Evolutionary conservation across 2,113 vertebrate genomes (phyloP).

Genomic region (Synodontis membranacea): DNA sequence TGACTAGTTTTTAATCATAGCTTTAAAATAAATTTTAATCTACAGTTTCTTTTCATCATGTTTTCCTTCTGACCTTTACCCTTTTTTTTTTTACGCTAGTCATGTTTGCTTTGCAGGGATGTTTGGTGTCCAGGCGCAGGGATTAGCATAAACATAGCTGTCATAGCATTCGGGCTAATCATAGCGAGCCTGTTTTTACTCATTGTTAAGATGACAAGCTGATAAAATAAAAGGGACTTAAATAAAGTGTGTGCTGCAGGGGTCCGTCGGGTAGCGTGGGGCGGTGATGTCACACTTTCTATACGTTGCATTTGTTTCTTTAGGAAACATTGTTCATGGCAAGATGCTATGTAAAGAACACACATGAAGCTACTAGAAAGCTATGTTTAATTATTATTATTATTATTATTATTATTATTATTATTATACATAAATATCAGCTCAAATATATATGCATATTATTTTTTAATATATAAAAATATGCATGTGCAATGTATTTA

Average conservation of each 20-base stretch:
- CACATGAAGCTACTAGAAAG: neutral
- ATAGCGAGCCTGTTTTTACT: neutral
- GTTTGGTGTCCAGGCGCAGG: neutral
- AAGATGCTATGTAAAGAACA: neutral
- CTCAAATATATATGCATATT: no score
- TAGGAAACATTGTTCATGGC: neutral
- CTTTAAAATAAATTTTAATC: neutral
- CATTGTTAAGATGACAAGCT: neutral
- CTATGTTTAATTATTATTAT: no score
- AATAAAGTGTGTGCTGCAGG: neutral
- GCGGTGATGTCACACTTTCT: neutral
- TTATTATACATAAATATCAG: no score
- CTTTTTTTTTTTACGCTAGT: neutral
- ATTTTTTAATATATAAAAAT: no score
- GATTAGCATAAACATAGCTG: neutral
- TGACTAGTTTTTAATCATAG: no score
- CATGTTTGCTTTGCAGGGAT: neutral
- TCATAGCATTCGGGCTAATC: slow-evolving; percentile 8
- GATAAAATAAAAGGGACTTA: neutral
- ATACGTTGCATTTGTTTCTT: neutral
- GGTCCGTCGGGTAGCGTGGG: neutral
- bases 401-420: no score
- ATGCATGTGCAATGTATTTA: no score
- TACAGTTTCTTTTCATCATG: neutral
- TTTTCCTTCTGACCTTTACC: neutral